phyloP scores from a whole-genome alignment of 2,888 invertebrate genomes.

The Macrosiphum euphorbiae region DNA sequence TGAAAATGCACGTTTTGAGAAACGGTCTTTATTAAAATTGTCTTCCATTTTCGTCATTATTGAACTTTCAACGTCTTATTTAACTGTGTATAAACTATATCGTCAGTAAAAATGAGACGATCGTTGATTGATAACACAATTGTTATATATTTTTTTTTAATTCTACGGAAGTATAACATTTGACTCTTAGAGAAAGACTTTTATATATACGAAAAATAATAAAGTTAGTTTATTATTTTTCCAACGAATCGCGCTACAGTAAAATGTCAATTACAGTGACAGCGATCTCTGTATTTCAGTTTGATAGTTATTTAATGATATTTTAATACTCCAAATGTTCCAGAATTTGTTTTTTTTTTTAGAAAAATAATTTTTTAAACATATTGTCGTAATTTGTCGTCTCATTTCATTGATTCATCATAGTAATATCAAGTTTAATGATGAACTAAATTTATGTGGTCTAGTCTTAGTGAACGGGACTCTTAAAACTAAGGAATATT shows the following conservation, averaged over 20 bases:
- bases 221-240: conserved; percentile 12
- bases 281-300: neutral
- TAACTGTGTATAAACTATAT: neutral
- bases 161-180: neutral
- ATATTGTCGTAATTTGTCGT: neutral
- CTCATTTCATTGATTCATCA: neutral
- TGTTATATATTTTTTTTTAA: neutral
- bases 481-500: neutral
- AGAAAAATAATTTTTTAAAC: neutral
- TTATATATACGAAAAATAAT: neutral
- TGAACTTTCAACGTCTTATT: neutral
- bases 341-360: neutral
- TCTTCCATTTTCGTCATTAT: neutral
- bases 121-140: neutral
- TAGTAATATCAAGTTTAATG: neutral
- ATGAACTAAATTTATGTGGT: neutral
- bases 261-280: neutral
- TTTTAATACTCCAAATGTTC: neutral
- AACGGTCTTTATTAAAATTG: neutral
- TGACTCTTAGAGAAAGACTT: neutral
- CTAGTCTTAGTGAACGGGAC: neutral
- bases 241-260: neutral
- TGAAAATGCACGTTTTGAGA: neutral
- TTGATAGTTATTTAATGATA: neutral
- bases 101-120: neutral